Percentiles rank a stretch among this genome's conserved stretches.
Evolutionary conservation across 2,113 vertebrate species (phyloP).

Genomic region (Paratilapia polleni): DNA sequence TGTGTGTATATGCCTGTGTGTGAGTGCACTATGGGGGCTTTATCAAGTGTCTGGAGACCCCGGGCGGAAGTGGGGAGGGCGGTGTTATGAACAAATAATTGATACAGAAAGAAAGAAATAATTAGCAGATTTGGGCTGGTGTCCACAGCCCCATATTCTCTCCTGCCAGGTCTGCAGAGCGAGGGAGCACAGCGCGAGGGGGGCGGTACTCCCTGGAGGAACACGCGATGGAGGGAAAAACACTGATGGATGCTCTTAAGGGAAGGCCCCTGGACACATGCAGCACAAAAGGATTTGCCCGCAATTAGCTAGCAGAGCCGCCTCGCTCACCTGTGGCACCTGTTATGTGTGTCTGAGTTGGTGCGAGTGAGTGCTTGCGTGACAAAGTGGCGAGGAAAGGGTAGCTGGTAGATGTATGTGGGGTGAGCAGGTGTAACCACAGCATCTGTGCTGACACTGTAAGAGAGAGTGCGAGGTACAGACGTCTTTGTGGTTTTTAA

Average conservation of each 20-base stretch:
- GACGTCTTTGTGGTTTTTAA: slow-evolving; percentile 25
- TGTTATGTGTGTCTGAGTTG: slow-evolving; percentile 55
- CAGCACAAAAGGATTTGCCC: slow-evolving; percentile 79
- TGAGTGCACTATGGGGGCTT: slow-evolving; percentile 59
- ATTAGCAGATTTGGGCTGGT: slow-evolving; percentile 82
- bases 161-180: slow-evolving; percentile 67
- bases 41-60: slow-evolving; percentile 81
- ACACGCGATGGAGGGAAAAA: slow-evolving; percentile 69
- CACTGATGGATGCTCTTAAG: slow-evolving; percentile 80
- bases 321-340: slow-evolving; percentile 79
- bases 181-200: slow-evolving; percentile 41
- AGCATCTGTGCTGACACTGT: not conserved
- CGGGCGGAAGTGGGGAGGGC: slow-evolving; percentile 63
- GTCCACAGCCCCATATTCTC: slow-evolving; percentile 73
- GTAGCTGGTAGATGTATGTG: slow-evolving; percentile 4
- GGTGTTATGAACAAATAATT: slow-evolving; percentile 83
- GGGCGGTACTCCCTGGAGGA: slow-evolving; percentile 67
- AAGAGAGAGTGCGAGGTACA: slow-evolving; percentile 26
- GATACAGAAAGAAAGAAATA: slow-evolving; percentile 85
- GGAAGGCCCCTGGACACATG: slow-evolving; percentile 76
- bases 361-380: slow-evolving; percentile 32
- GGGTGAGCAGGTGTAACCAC: slow-evolving; percentile 40
- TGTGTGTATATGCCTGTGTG: slow-evolving; percentile 10
- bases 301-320: slow-evolving; percentile 77
- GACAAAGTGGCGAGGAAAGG: slow-evolving; percentile 42